Conservation (phyloP, 2,888 invertebrate species). For the Dinocampus coccinellae region DNA sequence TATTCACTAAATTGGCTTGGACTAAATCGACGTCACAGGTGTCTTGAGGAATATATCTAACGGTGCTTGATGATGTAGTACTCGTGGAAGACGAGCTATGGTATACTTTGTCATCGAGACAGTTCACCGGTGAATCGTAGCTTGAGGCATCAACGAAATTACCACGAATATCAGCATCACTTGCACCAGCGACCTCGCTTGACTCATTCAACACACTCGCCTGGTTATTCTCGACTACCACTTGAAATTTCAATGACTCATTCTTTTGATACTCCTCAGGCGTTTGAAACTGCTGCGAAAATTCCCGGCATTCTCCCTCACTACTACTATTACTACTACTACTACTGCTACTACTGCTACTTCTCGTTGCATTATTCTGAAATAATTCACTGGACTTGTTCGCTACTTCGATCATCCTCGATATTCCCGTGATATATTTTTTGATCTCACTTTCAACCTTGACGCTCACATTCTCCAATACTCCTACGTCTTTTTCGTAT, state of each 20-base stretch:
- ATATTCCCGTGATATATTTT: constrained; percentile 27
- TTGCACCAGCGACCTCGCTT: constrained; percentile 33
- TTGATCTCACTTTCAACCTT: constrained; percentile 32
- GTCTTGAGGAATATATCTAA: constrained; percentile 76
- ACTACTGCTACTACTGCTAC: too few species aligned
- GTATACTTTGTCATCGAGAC: constrained; percentile 36
- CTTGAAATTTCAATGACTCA: constrained; percentile 34
- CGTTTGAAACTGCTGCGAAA: not conserved
- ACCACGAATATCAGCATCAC: constrained; percentile 28
- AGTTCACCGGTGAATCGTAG: constrained; percentile 74
- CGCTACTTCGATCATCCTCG: not conserved
- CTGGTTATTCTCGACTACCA: constrained; percentile 44
- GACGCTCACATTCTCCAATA: constrained; percentile 14
- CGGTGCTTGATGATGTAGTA: constrained; percentile 76
- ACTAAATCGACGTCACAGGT: constrained; percentile 75
- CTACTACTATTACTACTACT: too few species aligned
- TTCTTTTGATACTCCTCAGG: not conserved
- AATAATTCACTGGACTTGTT: constrained; percentile 22
- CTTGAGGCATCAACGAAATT: constrained; percentile 61
- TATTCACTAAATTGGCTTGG: constrained; percentile 47
- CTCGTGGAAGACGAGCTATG: constrained; percentile 74
- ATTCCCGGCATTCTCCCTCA: constrained; percentile 14
- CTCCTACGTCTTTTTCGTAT: not conserved
- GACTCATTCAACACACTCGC: constrained; percentile 6
- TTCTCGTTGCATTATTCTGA: constrained; percentile 16